Percentiles rank a stretch among this genome's conserved stretches.
These are phyloP conservation scores for Cephalopterus ornatus DNA, from an alignment of 2,113 vertebrate genomes.

Conservation along the genomic window DNA sequence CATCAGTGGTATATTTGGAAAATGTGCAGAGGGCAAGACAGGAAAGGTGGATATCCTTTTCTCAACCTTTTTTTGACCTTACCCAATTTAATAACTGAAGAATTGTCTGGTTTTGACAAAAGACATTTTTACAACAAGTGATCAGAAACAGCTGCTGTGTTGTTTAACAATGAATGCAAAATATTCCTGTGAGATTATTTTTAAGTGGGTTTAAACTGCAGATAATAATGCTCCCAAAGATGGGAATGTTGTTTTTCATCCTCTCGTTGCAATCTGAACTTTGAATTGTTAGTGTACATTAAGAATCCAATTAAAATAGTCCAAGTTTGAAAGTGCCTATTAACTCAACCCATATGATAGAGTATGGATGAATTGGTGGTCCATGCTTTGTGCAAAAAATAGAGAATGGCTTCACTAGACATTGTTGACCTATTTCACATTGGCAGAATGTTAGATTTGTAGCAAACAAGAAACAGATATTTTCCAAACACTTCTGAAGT, in stretches of 20 bases:
- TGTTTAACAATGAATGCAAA: background rate
- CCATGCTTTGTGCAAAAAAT: background rate
- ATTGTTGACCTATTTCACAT: background rate
- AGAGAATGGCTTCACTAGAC: background rate
- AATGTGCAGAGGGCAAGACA: background rate
- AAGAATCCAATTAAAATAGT: background rate
- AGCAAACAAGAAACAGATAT: background rate
- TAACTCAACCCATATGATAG: background rate
- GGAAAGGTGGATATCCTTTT: slow-evolving; percentile 52
- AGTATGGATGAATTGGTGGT: background rate
- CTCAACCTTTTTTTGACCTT: slow-evolving; percentile 21
- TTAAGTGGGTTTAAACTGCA: background rate
- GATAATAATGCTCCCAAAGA: background rate
- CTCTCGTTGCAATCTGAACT: background rate
- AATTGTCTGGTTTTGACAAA: slow-evolving; percentile 16
- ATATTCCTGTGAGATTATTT: background rate
- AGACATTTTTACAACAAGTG: background rate
- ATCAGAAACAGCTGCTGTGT: background rate
- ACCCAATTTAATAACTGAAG: background rate
- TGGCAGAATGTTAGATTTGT: background rate
- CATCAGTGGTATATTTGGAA: slow-evolving; percentile 8
- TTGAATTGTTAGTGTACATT: background rate
- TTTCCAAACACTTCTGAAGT: background rate
- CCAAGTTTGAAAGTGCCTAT: background rate
- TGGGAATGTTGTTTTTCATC: background rate